Conservation (phyloP, 2,888 invertebrate species). For the Cantharis lateralis region DNA sequence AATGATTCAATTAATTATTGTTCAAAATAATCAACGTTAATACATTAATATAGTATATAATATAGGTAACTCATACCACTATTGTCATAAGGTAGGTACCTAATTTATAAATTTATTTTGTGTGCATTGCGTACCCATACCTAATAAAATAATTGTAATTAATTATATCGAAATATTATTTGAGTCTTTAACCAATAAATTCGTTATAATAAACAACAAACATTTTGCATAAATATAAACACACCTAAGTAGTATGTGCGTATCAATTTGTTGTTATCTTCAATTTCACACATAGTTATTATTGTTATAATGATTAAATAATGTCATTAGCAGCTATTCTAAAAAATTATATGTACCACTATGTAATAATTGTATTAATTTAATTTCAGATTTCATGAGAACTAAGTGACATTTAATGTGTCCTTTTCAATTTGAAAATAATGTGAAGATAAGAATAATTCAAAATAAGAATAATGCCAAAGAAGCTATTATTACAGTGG, state of each 20-base stretch:
- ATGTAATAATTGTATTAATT: too few relatives aligned
- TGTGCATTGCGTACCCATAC: not conserved
- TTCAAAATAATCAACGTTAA: not conserved
- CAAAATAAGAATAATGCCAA: constrained; percentile 1
- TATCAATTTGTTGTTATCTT: not conserved
- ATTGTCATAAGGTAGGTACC: not conserved
- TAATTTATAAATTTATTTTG: not conserved
- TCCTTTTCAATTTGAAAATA: not conserved
- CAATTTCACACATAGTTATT: not conserved
- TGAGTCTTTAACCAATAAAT: not conserved
- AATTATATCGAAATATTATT: not conserved
- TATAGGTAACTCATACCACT: too few relatives aligned
- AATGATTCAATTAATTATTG: not conserved
- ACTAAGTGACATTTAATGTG: not conserved
- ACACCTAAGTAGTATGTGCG: not conserved
- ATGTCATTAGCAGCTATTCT: not conserved
- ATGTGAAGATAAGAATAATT: not conserved
- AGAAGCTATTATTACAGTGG: not conserved
- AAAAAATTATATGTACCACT: not conserved
- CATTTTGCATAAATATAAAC: not conserved
- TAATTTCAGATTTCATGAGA: not conserved
- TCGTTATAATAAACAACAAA: not conserved
- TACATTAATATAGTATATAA: too few relatives aligned
- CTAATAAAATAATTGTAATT: not conserved
- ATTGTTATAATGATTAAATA: not conserved